A percentile compares a stretch with the other conserved stretches of the same genome.
phyloP scores from a whole-genome alignment of 2,113 vertebrate genomes.

The Acrocephalus arundinaceus region DNA sequence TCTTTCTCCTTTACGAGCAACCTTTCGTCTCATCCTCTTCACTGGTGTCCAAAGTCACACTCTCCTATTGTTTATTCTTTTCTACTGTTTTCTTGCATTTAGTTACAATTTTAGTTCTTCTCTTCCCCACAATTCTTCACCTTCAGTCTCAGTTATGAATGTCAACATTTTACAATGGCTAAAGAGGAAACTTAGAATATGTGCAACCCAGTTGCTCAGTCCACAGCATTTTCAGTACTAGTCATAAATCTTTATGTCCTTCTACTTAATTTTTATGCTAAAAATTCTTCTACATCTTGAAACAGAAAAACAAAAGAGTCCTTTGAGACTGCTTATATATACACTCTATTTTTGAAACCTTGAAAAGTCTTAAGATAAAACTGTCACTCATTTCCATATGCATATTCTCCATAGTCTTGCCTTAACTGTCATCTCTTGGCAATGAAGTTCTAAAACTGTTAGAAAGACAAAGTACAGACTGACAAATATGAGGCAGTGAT shows the following conservation, averaged over 20 bases:
- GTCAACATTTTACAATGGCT: not conserved
- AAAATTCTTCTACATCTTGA: not conserved
- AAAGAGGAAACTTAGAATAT: not conserved
- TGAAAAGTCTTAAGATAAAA: not conserved
- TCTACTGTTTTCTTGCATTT: not conserved
- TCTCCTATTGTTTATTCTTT: not conserved
- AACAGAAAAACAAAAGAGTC: not conserved
- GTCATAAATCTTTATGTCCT: slow-evolving; percentile 1
- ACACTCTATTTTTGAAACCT: not conserved
- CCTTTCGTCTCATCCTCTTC: slow-evolving; percentile 24
- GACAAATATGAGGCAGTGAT: not conserved
- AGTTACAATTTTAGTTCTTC: not conserved
- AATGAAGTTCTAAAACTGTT: not conserved
- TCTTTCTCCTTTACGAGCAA: not conserved
- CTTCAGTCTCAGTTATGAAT: not conserved
- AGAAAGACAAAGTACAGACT: not conserved
- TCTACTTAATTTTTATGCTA: not conserved
- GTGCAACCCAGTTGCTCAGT: not conserved
- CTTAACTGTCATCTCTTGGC: not conserved
- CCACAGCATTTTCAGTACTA: not conserved
- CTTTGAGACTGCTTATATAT: not conserved
- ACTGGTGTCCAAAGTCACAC: not conserved
- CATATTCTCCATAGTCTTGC: not conserved
- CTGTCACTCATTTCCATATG: not conserved
- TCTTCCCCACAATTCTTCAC: not conserved